Conservation (phyloP, 2,113 vertebrate species). For the Thamnaconus septentrionalis region DNA sequence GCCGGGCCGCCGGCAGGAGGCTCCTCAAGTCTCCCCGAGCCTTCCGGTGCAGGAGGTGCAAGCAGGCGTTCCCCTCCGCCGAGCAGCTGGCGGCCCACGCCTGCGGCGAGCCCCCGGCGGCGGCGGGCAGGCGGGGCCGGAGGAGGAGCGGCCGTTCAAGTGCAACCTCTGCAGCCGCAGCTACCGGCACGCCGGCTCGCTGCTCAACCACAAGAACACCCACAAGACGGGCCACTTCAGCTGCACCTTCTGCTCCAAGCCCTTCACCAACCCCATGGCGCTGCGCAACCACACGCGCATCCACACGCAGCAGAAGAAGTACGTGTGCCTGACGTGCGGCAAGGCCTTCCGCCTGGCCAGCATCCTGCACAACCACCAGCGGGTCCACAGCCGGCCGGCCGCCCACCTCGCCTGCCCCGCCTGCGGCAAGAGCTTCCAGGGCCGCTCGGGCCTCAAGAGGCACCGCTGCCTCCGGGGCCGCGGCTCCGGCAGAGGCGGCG, state of each 20-base stretch:
- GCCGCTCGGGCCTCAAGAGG: slow-evolving; percentile 71
- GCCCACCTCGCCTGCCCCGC: slow-evolving; percentile 76
- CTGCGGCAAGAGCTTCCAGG: slow-evolving; percentile 81
- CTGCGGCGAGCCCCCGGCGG: slow-evolving; percentile 42
- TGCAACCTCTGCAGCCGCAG: slow-evolving; percentile 79
- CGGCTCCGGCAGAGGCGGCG: slow-evolving; percentile 18
- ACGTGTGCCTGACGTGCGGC: slow-evolving; percentile 78
- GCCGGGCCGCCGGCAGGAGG: slow-evolving; percentile 22
- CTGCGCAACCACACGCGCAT: slow-evolving; percentile 78
- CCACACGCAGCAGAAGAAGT: slow-evolving; percentile 79
- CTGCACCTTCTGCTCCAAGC: slow-evolving; percentile 80
- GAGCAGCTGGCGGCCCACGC: slow-evolving; percentile 61
- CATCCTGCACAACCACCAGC: slow-evolving; percentile 81
- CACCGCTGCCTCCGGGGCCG: slow-evolving; percentile 70
- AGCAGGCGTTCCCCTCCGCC: slow-evolving; percentile 52
- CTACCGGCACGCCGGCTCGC: slow-evolving; percentile 77
- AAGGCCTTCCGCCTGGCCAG: slow-evolving; percentile 80
- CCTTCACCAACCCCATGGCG: slow-evolving; percentile 79
- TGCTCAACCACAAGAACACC: slow-evolving; percentile 79
- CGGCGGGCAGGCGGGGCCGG: slow-evolving; percentile 9
- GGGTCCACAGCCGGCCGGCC: slow-evolving; percentile 68
- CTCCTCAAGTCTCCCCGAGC: slow-evolving; percentile 42
- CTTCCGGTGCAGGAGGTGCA: slow-evolving; percentile 65
- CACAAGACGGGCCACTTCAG: slow-evolving; percentile 78
- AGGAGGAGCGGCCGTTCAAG: slow-evolving; percentile 72